These are phyloP conservation scores for Isurus oxyrinchus DNA, from an alignment of 2,113 vertebrate genomes.

Conservation along the genomic window DNA sequence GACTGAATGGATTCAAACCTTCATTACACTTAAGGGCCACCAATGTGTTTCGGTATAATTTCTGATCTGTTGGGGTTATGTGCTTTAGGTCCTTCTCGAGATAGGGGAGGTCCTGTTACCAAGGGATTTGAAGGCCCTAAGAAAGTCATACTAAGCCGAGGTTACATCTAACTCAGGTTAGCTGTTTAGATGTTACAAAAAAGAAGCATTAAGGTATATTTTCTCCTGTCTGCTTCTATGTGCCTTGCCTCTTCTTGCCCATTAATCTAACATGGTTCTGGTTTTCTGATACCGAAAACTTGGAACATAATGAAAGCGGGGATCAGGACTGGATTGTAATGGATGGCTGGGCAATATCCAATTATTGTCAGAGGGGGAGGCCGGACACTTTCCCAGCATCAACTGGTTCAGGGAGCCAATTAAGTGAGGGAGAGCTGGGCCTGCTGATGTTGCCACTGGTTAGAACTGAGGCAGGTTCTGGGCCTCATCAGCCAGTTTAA, in stretches of 20 bases:
- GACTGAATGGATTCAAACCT: not conserved
- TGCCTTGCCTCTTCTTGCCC: not conserved
- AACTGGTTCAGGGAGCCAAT: not conserved
- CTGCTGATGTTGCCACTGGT: not conserved
- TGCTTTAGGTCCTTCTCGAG: not conserved
- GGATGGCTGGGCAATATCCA: not conserved
- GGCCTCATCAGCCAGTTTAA: not conserved
- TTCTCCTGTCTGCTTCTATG: not conserved
- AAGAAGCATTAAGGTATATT: not conserved
- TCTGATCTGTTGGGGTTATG: not conserved
- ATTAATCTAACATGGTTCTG: not conserved
- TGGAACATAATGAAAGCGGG: not conserved
- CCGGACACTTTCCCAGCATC: not conserved
- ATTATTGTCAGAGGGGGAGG: not conserved
- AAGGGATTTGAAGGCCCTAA: not conserved
- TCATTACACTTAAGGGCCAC: not conserved
- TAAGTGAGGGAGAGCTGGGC: not conserved
- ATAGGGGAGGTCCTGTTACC: not conserved
- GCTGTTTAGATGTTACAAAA: not conserved
- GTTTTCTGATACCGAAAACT: not conserved
- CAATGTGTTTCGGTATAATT: not conserved
- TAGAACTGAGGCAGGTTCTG: not conserved
- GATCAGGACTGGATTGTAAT: not conserved
- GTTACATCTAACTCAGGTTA: not conserved
- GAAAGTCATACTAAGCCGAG: not conserved